Evolutionary conservation across 2,797 vertebrate genomes (phyloP), one percentile per base, ranked within the genome.

Genomic region (Rhadinocentrus ornatus): DNA sequence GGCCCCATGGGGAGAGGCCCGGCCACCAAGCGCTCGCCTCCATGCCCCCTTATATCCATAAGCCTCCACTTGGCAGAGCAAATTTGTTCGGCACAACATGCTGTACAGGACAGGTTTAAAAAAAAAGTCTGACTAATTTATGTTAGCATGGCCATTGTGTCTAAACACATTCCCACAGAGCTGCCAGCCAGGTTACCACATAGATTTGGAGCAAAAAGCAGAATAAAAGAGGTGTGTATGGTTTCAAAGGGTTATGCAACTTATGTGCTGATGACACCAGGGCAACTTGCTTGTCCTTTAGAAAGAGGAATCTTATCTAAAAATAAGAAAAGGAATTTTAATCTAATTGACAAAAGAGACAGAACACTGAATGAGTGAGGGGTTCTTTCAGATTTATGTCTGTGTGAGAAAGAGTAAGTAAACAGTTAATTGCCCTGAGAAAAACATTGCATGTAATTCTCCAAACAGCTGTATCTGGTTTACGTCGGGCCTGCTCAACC

Each of bases 401-500:
- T 39, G n/a, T 15, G 27, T 20, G n/a, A 9, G 0, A 9, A 1
- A 11, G 1, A 22, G n/a, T 24, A 3, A 35, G 11, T 0, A 12
- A 73, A 39, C 9, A 44, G 16, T 27, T 16, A 18, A 6, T 46
- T 12, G 24, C 16, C 22, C 34, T 27, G 20, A 67, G 6, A 35
- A 27, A 50, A 15, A 13, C 27, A 26, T 6, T 66, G 48, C 54
- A 18, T 67, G 18, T 31, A 2, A 41, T 55, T 68, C 52, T n/a
- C 9, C n/a, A 34, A 6, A 39, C 24, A 63, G 60, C 70, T 76
- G 59, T 85, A 72, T 35, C 63, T 32, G 58, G 37, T 26, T 82
- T 39, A 50, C 12, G 53, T 27, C 6, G 0, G 27, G 39, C 87
- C 82, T 74, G 90, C 56, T 81, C 41, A 58, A 86, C 90, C 78